phyloP scores from a whole-genome alignment of 2,113 vertebrate genomes.

The Physeter macrocephalus region DNA sequence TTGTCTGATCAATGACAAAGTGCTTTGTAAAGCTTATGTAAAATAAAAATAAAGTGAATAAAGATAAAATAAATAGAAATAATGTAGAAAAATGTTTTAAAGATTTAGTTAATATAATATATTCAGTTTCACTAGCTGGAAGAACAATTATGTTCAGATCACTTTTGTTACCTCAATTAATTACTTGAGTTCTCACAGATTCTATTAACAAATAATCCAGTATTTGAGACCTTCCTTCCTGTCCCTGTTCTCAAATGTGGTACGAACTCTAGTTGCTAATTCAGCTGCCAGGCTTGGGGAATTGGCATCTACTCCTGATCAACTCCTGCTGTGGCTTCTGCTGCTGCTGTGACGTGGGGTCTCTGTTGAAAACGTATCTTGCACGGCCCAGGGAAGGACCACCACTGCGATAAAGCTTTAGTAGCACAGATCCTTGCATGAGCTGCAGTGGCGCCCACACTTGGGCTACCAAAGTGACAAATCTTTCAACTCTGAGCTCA shows the following conservation, averaged over 20 bases:
- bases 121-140: neutral
- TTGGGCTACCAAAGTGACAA: neutral
- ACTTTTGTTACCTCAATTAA: neutral
- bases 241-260: neutral
- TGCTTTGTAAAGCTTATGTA: neutral
- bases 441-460: neutral
- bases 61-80: neutral
- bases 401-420: fast-evolving
- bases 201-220: neutral
- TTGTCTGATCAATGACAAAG: neutral
- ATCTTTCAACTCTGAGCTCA: neutral
- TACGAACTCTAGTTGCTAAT: neutral
- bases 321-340: neutral
- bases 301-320: neutral
- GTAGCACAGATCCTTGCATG: neutral
- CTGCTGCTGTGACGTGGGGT: neutral
- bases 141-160: neutral
- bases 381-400: neutral
- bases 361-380: neutral
- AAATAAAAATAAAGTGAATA: neutral
- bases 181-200: neutral
- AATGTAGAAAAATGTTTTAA: neutral
- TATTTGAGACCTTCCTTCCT: neutral
- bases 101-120: neutral
- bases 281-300: neutral